A percentile compares a stretch with the other conserved stretches of the same genome.
Evolutionary conservation across 2,888 invertebrate genomes (phyloP).

Genomic region (Oegoconia quadripuncta): DNA sequence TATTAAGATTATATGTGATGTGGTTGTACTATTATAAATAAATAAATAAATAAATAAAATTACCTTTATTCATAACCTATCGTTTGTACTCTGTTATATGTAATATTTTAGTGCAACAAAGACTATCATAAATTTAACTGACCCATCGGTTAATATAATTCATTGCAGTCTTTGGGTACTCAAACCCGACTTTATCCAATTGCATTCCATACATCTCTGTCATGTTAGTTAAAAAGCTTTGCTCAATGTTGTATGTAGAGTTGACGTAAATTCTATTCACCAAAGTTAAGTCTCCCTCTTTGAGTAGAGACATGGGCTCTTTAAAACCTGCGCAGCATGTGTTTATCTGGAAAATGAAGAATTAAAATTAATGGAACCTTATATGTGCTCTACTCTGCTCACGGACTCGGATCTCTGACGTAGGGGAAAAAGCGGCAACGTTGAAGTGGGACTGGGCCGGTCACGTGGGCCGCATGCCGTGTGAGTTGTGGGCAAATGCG

Average conservation of each 20-base stretch:
- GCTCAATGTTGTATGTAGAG: conserved; percentile 31
- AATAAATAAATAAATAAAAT: no score
- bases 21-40: no score
- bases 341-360: conserved; percentile 27
- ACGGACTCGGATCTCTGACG: no score
- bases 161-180: conserved; percentile 31
- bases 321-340: conserved; percentile 24
- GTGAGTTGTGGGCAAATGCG: no score
- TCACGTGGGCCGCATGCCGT: no score
- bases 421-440: no score
- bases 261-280: conserved; percentile 45
- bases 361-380: neutral
- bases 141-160: conserved; percentile 49
- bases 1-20: no score
- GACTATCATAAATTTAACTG: no score
- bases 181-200: conserved; percentile 43
- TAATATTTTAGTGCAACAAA: no score
- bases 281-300: conserved; percentile 27
- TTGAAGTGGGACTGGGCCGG: no score
- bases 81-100: no score
- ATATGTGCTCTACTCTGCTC: no score
- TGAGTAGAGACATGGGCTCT: conserved; percentile 3
- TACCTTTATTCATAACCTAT: conserved; percentile 13
- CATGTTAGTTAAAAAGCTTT: conserved; percentile 29
- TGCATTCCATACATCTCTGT: conserved; percentile 32